These are phyloP conservation scores for Cottoperca gobio DNA, from an alignment of 2,797 vertebrate genomes.

Conservation along the genomic window DNA sequence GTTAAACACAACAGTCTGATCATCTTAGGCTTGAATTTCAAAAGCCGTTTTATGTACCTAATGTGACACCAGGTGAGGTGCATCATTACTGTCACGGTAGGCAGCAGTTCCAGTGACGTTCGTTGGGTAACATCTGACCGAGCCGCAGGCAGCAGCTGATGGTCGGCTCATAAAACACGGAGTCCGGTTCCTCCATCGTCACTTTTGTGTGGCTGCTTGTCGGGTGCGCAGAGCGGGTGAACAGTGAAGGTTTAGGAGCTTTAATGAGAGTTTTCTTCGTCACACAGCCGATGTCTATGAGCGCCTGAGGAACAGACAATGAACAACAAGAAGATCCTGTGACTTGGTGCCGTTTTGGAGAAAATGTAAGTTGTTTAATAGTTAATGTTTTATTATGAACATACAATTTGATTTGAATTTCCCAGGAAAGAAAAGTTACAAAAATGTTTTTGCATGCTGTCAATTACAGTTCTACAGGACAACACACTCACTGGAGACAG, in stretches of 20 bases:
- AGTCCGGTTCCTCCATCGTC: conserved; percentile 51
- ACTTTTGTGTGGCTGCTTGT: rapidly evolving
- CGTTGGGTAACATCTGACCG: conserved; percentile 88
- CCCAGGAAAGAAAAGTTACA: too few relatives aligned
- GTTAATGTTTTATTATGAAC: too few relatives aligned
- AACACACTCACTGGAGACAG: not conserved
- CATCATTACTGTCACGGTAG: conserved; percentile 48
- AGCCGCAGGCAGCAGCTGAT: conserved; percentile 90
- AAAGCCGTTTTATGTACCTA: not conserved
- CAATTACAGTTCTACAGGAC: too few relatives aligned
- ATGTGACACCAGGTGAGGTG: not conserved
- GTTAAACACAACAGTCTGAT: not conserved
- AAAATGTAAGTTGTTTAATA: too few relatives aligned
- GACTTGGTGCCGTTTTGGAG: too few relatives aligned
- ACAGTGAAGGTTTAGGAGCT: conserved; percentile 79
- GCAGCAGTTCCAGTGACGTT: conserved; percentile 92
- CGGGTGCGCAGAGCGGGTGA: conserved; percentile 67
- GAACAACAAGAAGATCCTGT: too few relatives aligned
- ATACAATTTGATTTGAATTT: too few relatives aligned
- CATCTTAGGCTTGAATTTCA: not conserved
- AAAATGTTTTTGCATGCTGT: too few relatives aligned
- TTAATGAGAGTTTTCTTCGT: conserved; percentile 80
- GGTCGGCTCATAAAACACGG: conserved; percentile 90
- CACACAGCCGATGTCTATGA: conserved; percentile 89
- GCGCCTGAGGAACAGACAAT: conserved; percentile 79